A percentile compares a stretch with the other conserved stretches of the same genome.
These are phyloP conservation scores for Leptinotarsa lineolata DNA, from an alignment of 1,140 invertebrate genomes.

Conservation along the genomic window DNA sequence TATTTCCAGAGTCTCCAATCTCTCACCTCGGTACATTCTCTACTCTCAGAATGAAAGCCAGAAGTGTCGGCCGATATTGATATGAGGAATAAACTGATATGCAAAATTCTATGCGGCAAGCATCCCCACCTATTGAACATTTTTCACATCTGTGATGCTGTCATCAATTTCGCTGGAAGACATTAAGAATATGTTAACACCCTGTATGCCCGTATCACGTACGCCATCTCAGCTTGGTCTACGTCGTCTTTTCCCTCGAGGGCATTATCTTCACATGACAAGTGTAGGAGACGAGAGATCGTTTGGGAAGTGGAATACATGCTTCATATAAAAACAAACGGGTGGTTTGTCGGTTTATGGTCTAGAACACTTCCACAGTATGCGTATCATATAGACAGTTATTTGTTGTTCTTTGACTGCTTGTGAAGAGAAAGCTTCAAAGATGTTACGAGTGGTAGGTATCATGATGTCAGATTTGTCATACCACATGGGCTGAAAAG, in stretches of 20 bases:
- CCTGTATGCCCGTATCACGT: not conserved
- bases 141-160: not conserved
- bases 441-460: not conserved
- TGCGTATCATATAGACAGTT: not conserved
- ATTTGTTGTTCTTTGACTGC: not conserved
- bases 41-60: no score
- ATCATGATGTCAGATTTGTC: no score
- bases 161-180: not conserved
- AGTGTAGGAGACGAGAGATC: conserved; percentile 7
- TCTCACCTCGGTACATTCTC: no score
- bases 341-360: not conserved
- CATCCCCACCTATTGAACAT: no score
- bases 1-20: no score
- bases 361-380: not conserved
- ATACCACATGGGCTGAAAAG: no score
- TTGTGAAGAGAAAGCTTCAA: not conserved
- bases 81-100: no score
- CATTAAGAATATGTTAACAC: conserved; percentile 6
- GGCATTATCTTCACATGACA: conserved; percentile 4
- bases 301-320: not conserved
- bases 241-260: not conserved
- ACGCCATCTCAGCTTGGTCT: conserved; percentile 2
- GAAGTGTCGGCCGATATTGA: no score
- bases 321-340: not conserved
- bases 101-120: no score